Conservation (phyloP, 1,140 invertebrate species). For the Drosophila murphyi region DNA sequence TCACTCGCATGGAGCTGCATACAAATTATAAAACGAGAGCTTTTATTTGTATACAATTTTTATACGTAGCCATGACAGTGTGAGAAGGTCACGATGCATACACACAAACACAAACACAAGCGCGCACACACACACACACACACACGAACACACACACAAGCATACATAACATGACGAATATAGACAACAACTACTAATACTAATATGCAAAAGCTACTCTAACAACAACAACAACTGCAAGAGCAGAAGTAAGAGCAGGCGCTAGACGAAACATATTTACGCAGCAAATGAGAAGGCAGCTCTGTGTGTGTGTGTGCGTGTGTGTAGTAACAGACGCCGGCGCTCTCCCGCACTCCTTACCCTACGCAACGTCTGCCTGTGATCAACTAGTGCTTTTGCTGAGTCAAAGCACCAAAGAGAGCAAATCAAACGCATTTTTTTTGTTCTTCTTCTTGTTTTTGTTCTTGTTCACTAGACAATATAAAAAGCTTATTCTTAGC, state of each 20-base stretch:
- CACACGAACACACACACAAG: conserved; percentile 19
- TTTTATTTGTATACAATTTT: conserved; percentile 78
- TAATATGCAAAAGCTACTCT: conserved; percentile 58
- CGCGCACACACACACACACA: conserved; percentile 29
- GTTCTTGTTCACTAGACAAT: conserved; percentile 17
- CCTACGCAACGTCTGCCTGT: conserved; percentile 30
- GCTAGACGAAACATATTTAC: conserved; percentile 58
- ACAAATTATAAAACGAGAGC: conserved; percentile 81
- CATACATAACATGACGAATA: conserved; percentile 3
- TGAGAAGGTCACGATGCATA: conserved; percentile 80
- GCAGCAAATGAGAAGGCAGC: conserved; percentile 58
- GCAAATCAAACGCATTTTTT: conserved; percentile 64
- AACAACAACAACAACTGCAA: conserved; percentile 22
- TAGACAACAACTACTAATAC: conserved; percentile 39
- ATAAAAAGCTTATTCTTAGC: conserved; percentile 38
- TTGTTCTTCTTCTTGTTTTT: conserved; percentile 43
- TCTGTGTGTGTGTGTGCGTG: background rate
- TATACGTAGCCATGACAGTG: conserved; percentile 84
- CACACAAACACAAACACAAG: conserved; percentile 27
- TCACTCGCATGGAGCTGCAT: conserved; percentile 72
- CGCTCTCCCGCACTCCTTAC: conserved; percentile 43
- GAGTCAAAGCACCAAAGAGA: conserved; percentile 9
- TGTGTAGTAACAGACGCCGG: conserved; percentile 59
- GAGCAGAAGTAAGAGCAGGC: conserved; percentile 20
- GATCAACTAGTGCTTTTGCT: conserved; percentile 39